Conservation (phyloP, 1,140 invertebrate genomes). For the Drosophila orena region DNA sequence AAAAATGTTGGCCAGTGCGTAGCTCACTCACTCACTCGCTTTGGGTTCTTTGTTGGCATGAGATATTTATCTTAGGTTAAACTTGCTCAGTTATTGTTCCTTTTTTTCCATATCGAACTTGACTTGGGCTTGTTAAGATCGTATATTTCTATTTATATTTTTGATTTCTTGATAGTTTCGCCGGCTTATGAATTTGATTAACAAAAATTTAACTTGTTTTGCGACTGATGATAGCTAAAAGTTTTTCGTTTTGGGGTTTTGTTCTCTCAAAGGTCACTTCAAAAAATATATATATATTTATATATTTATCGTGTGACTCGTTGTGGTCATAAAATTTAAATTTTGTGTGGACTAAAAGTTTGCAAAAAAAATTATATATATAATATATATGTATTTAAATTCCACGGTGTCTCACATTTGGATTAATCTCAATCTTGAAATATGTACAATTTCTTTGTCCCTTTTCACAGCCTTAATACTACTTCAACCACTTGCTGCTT, state of each 20-base stretch:
- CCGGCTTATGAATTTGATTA: conserved; percentile 71
- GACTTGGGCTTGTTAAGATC: conserved; percentile 51
- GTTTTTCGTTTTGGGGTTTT: conserved; percentile 58
- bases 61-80: conserved; percentile 35
- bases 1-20: conserved; percentile 24
- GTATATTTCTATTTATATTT: conserved; percentile 46
- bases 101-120: conserved; percentile 33
- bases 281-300: conserved; percentile 18
- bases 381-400: conserved; percentile 37
- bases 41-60: conserved; percentile 32
- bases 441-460: conserved; percentile 36
- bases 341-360: conserved; percentile 43
- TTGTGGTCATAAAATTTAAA: conserved; percentile 40
- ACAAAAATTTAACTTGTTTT: conserved; percentile 75
- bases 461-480: conserved; percentile 18
- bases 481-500: conserved; percentile 12
- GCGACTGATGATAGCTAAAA: conserved; percentile 49
- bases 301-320: conserved; percentile 37
- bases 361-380: conserved; percentile 21
- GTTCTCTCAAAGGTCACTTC: conserved; percentile 75
- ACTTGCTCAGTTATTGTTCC: conserved; percentile 16
- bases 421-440: conserved; percentile 32
- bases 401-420: conserved; percentile 18
- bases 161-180: conserved; percentile 47
- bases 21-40: conserved; percentile 20